These are phyloP conservation scores for Pristis pectinata DNA, from an alignment of 2,797 vertebrate species.

Conservation along the genomic window DNA sequence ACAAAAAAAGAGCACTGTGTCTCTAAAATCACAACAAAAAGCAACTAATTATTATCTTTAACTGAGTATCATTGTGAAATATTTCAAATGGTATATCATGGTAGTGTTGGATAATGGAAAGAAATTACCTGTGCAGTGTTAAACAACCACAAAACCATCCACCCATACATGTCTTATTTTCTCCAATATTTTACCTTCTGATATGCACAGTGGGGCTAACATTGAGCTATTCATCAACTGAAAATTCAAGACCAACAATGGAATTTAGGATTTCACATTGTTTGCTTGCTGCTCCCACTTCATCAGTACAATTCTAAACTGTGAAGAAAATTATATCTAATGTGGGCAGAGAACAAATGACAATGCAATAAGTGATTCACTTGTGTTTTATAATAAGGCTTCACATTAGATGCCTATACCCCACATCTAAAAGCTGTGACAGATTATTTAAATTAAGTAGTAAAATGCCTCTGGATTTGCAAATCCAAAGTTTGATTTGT, in stretches of 20 bases:
- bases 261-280: not conserved
- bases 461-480: not conserved
- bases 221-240: not conserved
- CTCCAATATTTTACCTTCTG: not conserved
- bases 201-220: not conserved
- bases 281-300: not conserved
- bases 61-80: not conserved
- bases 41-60: not conserved
- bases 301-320: not conserved
- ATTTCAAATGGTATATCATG: not conserved
- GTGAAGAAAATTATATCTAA: not conserved
- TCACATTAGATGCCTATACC: not conserved
- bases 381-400: not conserved
- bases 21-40: not conserved
- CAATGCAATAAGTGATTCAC: not conserved
- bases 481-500: not conserved
- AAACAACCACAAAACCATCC: not conserved
- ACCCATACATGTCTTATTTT: not conserved
- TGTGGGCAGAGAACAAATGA: not conserved
- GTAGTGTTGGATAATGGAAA: not conserved
- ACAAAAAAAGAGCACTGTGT: not conserved
- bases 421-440: not conserved
- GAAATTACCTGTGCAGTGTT: not conserved
- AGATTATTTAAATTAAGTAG: not conserved
- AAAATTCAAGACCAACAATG: not conserved